Base-by-base conservation (phyloP, 2,888 invertebrate genomes). In the Anthrax anthrax region DNA sequence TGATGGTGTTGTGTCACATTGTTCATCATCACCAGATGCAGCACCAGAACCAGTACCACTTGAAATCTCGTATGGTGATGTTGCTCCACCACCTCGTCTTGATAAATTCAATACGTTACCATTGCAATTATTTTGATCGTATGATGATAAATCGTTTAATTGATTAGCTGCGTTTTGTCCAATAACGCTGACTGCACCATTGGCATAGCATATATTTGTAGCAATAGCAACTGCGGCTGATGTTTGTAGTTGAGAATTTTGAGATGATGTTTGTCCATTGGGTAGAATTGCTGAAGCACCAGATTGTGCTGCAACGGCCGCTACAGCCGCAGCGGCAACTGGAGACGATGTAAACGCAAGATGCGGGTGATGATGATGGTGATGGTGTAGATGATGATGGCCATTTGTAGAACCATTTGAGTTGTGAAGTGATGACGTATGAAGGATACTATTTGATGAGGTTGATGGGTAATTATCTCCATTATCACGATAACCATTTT, bases 21-120 rank as follows among this genome's bases (percentile, higher is more conserved):
- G 60, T 51, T 69, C 64, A 48, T 76, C 76, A 42, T 69, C 68
- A 52, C 76, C 77, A 6, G 65, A 65, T 4, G 59, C 59, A 18
- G 60, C 61, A 16, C 79, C 80, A 43, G 81, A 78, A 1, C 73
- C 74, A 6, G 78, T 76, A 42, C 83, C 80, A 40, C 84, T 84
- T 16, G 60, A 55, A 14, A 85, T 72, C 66, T 86, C 87, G 62
- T 82, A 87, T n/a, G 87, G 86, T 2, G 82, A 82, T 46, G 80
- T 81, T 1, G 77, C 75, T 37, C 40, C 17, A 43, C 29, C 42
- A 16, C 60, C 59, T 1, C 78, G 70, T 40, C 81, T 67, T 2
- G 82, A 84, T 42, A 86, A 69, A 65, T 85, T 86, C 49, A 85
- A 70, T 1, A 83, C 85, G 52, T 80, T 67, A 36, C 60, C 58